Evolutionary conservation across 1,140 invertebrate genomes (phyloP), one percentile per base, ranked within the genome.

Genomic region (Aphaenogaster ashmeadi): DNA sequence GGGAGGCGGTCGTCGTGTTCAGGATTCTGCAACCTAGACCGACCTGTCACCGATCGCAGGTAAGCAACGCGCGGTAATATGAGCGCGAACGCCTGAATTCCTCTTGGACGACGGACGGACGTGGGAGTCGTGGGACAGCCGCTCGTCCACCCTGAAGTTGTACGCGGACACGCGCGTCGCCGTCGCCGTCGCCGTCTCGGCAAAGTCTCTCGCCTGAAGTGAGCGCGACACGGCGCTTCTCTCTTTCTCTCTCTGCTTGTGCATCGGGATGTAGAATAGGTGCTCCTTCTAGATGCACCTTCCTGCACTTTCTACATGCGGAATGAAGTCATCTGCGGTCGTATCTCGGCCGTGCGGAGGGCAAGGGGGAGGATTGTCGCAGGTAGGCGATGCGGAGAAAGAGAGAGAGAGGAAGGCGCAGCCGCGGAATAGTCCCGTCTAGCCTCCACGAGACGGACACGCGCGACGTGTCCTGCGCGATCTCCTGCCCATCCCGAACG

Each of bases 271-370:
- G 41, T 44, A 44, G 41, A 44, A 44, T 44, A 64, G 60, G 41
- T 50, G 44, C 36, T 38, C 44, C 33, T 56, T n/a, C 15, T 18
- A 80, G 13, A 41, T 81, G 56, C 54, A 74, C 69, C 58, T 21
- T 5, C 54, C 21, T 84, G 36, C 80, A 75, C 69, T 60, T 75
- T 84, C 54, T 41, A 44, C 41, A n/a, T 27, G 27, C 18, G 36
- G 52, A 72, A 52, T 74, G 38, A 38, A 74, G 33, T 74, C 38
- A 38, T 18, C 27, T 15, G 38, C 21, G n/a, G 36, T 83, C 18
- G 38, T 60, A 36, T 21, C 58, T 58, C 18, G 36, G 21, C 11
- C 38, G 21, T 0, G 18, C 11, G 62, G 13, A 3, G 13, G 27
- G 8, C 21, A 9, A 38, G 21, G 27, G 60, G 7, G 2, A 47